These are phyloP conservation scores for Aleiodes sp. DNA, from an alignment of 1,140 invertebrate genomes.

Conservation along the genomic window DNA sequence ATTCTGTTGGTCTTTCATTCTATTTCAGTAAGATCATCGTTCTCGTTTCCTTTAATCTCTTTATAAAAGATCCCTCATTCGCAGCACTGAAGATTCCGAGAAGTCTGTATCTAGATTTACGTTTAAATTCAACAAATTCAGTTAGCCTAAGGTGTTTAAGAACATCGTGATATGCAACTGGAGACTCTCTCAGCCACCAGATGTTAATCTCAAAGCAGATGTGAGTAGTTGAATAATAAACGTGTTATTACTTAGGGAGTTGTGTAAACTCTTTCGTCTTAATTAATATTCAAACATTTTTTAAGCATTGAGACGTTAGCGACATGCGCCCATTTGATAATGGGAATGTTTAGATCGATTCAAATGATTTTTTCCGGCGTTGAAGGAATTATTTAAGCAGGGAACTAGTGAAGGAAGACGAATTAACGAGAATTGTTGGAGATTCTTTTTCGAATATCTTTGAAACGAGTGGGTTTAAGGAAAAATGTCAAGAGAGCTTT, in stretches of 20 bases:
- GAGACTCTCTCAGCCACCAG: neutral
- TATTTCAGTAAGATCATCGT: conserved; percentile 39
- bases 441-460: no score
- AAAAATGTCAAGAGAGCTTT: no score
- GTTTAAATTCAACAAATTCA: neutral
- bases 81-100: conserved; percentile 36
- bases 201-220: neutral
- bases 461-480: no score
- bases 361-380: no score
- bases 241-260: neutral
- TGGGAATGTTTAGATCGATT: no score
- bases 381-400: no score
- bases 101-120: conserved; percentile 42
- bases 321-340: no score
- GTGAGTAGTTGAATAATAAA: neutral
- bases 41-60: conserved; percentile 32
- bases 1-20: conserved; percentile 33
- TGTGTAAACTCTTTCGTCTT: neutral
- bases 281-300: no score
- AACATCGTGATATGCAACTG: neutral
- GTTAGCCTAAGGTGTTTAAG: neutral
- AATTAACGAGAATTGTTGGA: no score
- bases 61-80: conserved; percentile 34
- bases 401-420: no score
- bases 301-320: no score